Conservation (phyloP, 1,140 invertebrate species). For the Pseudomyrmex concolor region DNA sequence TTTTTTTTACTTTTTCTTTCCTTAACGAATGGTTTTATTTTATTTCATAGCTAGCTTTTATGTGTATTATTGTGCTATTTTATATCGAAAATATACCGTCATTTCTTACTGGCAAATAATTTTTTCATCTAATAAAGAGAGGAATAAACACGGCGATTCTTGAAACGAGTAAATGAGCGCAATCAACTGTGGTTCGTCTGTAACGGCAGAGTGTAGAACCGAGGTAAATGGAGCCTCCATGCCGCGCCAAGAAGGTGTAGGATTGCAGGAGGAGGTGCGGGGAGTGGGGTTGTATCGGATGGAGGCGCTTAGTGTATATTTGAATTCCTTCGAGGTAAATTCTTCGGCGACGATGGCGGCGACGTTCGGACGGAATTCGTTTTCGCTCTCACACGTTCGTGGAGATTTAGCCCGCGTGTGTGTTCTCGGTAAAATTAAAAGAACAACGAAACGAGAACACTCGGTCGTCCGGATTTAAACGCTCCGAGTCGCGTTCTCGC, state of each 20-base stretch:
- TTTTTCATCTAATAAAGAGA: background rate
- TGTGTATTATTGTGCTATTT: background rate
- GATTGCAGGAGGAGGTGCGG: constrained; percentile 13
- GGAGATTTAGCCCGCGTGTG: background rate
- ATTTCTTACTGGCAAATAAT: background rate
- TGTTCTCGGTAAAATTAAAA: constrained; percentile 29
- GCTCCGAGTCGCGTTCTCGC: constrained; percentile 23
- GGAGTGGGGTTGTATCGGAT: constrained; percentile 18
- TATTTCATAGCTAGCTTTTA: background rate
- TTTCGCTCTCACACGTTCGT: constrained; percentile 20
- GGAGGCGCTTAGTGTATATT: constrained; percentile 68
- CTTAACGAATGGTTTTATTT: background rate
- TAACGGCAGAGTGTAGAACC: constrained; percentile 14
- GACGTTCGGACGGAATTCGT: constrained; percentile 58
- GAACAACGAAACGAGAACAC: constrained; percentile 21
- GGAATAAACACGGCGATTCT: background rate
- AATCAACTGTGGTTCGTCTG: constrained; percentile 36
- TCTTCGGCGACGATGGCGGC: constrained; percentile 34
- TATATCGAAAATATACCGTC: background rate
- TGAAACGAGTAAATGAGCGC: background rate
- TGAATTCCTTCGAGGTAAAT: constrained; percentile 69
- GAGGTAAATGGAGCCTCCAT: constrained; percentile 66
- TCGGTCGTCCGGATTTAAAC: background rate
- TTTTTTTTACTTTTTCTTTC: background rate
- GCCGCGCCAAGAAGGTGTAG: constrained; percentile 49